Base-by-base conservation (phyloP, 2,113 vertebrate genomes). In the rabbit (Oryctolagus cuniculus) region DNA sequence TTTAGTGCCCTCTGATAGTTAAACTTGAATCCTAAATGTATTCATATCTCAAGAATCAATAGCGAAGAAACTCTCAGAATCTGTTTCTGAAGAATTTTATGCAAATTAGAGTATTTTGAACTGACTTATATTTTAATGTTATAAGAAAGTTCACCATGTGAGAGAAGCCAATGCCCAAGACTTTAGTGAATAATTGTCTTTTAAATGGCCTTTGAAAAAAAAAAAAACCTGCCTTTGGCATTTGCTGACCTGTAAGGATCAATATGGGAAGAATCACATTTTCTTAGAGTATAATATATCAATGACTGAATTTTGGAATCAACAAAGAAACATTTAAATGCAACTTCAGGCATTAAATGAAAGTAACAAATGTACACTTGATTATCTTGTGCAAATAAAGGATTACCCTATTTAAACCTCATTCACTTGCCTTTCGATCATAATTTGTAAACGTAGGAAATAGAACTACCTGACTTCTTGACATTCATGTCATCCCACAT, bases 121-220 rank as follows among this genome's bases (percentile, higher is more conserved):
- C 81, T 82, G 29, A 82, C 67, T 77, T 55, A n/a, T 25, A 93
- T 64, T 95, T 88, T 78, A 88, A 93, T 24, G 58, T 34, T 51
- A 21, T 19, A 24, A 38, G 19, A 36, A 55, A 91, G 4, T 72
- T 69, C 9, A 79, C 63, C 53, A 8, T 6, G 3, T 73, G 10
- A 82, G 88, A 81, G 38, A 80, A 91, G 27, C 6, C 67, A 49
- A 84, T 22, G 80, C 82, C 25, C 51, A 81, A 91, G 80, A 34
- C 73, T 15, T 85, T 29, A 25, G 4, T 70, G 53, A 87, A 87
- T 70, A 90, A 31, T 1, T 66, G 22, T 12, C 10, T 16, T 44
- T 44, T 44, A 44, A 44, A 44, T 44, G 6, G 44, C 44, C 44
- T 44, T 44, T 44, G 44, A 44, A 44, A 44, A 44, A 44, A 44